Conservation (phyloP, 2,113 vertebrate species). For the Labeo rohita region DNA sequence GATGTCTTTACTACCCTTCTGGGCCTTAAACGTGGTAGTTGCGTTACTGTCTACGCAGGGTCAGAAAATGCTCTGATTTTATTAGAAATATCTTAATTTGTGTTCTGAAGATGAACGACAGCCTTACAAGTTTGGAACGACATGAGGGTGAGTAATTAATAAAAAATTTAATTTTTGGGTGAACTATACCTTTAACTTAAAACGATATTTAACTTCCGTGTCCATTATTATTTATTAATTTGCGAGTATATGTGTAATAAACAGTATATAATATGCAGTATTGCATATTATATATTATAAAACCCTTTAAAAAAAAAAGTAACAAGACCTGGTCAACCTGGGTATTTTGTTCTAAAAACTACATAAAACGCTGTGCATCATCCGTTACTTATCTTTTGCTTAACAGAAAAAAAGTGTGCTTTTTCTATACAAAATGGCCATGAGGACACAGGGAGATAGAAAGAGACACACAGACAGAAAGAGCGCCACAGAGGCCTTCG, state of each 20-base stretch:
- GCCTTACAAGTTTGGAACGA: too few species aligned
- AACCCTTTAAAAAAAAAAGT: neutral
- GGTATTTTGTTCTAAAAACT: neutral
- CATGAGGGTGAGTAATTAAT: too few species aligned
- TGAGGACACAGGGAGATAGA: constrained; percentile 33
- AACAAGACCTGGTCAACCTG: neutral
- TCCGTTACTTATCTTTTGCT: neutral
- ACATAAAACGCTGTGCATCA: neutral
- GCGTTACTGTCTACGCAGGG: too few species aligned
- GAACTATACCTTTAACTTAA: neutral
- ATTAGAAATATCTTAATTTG: too few species aligned
- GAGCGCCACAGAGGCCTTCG: constrained; percentile 23
- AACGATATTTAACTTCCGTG: neutral
- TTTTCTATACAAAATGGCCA: constrained; percentile 29
- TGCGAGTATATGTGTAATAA: neutral
- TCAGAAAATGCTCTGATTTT: too few species aligned
- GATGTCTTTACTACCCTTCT: too few species aligned
- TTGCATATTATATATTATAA: neutral
- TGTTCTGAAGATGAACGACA: too few species aligned
- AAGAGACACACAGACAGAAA: constrained; percentile 55
- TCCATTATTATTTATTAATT: neutral
- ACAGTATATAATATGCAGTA: neutral
- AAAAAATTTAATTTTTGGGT: too few species aligned
- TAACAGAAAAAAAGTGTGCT: neutral
- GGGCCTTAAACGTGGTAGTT: too few species aligned